Conservation (phyloP, 2,113 vertebrate genomes). For the Rhadina sibilatrix region DNA sequence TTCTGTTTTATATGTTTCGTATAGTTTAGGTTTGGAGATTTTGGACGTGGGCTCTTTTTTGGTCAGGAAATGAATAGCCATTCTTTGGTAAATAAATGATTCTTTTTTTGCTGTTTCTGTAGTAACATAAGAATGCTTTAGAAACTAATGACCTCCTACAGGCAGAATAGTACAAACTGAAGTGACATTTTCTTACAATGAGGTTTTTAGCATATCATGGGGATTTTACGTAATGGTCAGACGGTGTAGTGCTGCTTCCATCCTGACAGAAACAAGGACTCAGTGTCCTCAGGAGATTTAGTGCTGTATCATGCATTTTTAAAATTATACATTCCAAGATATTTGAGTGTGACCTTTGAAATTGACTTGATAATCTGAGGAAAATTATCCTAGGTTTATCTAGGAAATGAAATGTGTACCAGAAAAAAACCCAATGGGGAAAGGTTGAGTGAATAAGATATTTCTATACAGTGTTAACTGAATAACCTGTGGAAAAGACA, state of each 20-base stretch:
- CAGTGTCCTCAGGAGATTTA: constrained; percentile 58
- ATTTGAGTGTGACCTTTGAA: constrained; percentile 62
- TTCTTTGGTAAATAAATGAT: not conserved
- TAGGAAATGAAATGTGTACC: not conserved
- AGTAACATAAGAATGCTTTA: constrained; percentile 59
- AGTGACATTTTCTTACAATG: constrained; percentile 74
- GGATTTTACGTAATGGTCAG: constrained; percentile 46
- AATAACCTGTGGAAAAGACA: not conserved
- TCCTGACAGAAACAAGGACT: constrained; percentile 57
- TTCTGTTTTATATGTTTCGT: not conserved
- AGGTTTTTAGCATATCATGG: constrained; percentile 57
- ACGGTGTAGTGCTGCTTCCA: not conserved
- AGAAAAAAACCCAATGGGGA: not conserved
- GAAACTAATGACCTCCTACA: constrained; percentile 63
- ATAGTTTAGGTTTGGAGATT: not conserved
- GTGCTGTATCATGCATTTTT: constrained; percentile 68
- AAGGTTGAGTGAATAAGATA: not conserved
- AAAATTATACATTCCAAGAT: constrained; percentile 41
- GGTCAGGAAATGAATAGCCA: not conserved
- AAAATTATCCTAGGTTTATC: constrained; percentile 13
- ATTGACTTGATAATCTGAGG: constrained; percentile 2
- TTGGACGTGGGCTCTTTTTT: not conserved
- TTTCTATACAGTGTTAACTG: not conserved
- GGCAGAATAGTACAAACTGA: constrained; percentile 51
- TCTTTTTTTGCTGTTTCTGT: constrained; percentile 49